Evolutionary conservation across 2,113 vertebrate genomes (phyloP).

Genomic region (Laticauda laticaudata): DNA sequence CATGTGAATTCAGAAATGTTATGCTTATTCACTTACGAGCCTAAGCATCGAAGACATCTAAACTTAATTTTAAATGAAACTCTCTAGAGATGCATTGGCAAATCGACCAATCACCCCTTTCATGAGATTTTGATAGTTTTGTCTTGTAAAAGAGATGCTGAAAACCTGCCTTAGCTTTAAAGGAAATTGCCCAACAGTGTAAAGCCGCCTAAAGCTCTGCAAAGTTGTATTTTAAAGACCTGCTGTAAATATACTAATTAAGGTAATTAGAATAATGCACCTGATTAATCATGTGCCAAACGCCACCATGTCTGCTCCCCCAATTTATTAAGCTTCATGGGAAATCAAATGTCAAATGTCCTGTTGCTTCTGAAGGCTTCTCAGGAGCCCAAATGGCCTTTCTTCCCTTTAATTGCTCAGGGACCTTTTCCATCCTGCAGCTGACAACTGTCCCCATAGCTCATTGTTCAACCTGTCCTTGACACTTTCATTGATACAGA

Average conservation of each 20-base stretch:
- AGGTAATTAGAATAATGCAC: slow-evolving; percentile 7
- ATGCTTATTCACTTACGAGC: neutral
- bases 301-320: slow-evolving; percentile 21
- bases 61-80: neutral
- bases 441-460: neutral
- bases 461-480: neutral
- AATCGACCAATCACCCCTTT: neutral
- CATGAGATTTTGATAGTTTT: neutral
- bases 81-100: neutral
- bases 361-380: slow-evolving; percentile 11
- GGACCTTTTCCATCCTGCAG: neutral
- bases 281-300: slow-evolving; percentile 24
- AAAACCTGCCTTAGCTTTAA: slow-evolving; percentile 1
- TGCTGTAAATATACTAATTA: slow-evolving; percentile 27
- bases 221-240: slow-evolving; percentile 22
- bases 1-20: neutral
- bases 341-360: slow-evolving; percentile 32
- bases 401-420: neutral
- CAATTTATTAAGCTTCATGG: slow-evolving; percentile 7
- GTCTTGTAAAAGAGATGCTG: neutral
- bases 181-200: neutral
- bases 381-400: slow-evolving; percentile 4
- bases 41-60: neutral
- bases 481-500: neutral
- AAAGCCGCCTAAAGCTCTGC: neutral